These are phyloP conservation scores for Ceyx erithaca DNA, from an alignment of 2,797 vertebrate species.

Conservation along the genomic window DNA sequence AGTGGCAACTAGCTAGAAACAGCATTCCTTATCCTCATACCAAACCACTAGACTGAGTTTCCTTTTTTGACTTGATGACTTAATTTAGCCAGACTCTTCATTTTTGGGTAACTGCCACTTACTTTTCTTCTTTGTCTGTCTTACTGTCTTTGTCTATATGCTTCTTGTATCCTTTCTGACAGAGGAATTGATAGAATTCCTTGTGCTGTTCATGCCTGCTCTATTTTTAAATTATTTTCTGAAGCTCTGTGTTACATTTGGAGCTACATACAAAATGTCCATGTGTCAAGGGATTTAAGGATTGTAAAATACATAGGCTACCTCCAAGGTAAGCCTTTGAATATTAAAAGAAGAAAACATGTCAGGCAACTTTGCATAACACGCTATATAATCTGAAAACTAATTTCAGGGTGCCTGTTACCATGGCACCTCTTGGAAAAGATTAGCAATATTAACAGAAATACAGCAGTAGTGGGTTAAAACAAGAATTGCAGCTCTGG, in stretches of 20 bases:
- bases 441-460: neutral
- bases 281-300: neutral
- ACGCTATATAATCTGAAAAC: neutral
- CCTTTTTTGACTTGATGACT: neutral
- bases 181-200: neutral
- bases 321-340: neutral
- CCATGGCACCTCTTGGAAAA: conserved; percentile 46
- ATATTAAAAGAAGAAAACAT: conserved; percentile 27
- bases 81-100: neutral
- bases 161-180: neutral
- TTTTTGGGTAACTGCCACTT: neutral
- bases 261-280: neutral
- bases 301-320: conserved; percentile 21
- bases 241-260: neutral
- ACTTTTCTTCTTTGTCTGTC: neutral
- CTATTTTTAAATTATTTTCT: neutral
- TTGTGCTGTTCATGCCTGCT: neutral
- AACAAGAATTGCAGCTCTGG: neutral
- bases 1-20: neutral
- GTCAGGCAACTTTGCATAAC: conserved; percentile 5
- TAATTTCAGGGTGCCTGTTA: conserved; percentile 43
- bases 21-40: neutral
- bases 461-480: neutral
- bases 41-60: neutral
- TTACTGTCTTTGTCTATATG: neutral